Evolutionary conservation across 2,797 vertebrate genomes (phyloP).

Genomic region (Sorex maritimensis): DNA sequence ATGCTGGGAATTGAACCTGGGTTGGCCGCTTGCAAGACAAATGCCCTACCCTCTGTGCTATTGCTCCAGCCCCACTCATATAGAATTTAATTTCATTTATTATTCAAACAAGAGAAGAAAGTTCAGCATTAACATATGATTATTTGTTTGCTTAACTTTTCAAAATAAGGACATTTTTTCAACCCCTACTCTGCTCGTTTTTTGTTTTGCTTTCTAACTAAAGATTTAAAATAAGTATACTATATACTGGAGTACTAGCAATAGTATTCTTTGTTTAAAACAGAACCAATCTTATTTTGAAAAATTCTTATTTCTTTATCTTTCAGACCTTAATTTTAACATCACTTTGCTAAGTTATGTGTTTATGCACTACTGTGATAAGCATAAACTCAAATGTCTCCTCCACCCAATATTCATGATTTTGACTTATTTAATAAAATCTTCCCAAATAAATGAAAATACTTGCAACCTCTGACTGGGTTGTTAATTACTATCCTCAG

Average conservation of each 20-base stretch:
- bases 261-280: no score
- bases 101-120: conserved; percentile 66
- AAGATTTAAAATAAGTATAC: not conserved
- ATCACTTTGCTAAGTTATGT: conserved; percentile 58
- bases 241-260: no score
- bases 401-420: conserved; percentile 80
- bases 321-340: conserved; percentile 32
- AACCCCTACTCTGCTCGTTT: not conserved
- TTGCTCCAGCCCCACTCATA: not conserved
- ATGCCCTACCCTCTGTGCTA: no score
- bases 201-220: conserved; percentile 54
- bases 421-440: conserved; percentile 87
- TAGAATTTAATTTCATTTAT: conserved; percentile 55
- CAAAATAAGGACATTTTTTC: conserved; percentile 76
- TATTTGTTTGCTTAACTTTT: conserved; percentile 62
- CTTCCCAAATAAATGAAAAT: conserved; percentile 87
- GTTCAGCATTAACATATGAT: conserved; percentile 59
- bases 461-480: conserved; percentile 87
- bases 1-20: no score
- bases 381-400: conserved; percentile 66
- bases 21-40: no score
- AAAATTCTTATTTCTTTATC: not conserved
- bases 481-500: conserved; percentile 90
- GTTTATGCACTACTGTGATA: conserved; percentile 4
- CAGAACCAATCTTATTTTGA: not conserved